Percentiles rank a stretch among this genome's conserved stretches.
Conservation (phyloP, 2,797 vertebrate genomes). For the Pangasius macronema region DNA sequence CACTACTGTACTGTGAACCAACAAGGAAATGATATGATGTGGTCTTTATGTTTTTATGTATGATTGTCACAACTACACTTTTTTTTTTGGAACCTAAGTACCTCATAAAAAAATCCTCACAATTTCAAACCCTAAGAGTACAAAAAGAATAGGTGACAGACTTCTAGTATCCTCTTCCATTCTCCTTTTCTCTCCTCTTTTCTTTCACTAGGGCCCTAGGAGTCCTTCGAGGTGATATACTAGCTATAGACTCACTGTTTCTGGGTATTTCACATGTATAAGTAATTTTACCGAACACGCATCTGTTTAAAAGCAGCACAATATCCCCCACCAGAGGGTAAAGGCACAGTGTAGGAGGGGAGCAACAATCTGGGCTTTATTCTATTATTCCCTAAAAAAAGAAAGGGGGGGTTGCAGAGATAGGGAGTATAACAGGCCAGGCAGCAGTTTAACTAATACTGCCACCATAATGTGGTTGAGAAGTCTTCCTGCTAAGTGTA, state of each 20-base stretch:
- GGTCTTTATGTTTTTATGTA: not conserved
- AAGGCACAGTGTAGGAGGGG: slow-evolving; percentile 28
- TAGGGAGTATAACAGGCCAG: slow-evolving; percentile 35
- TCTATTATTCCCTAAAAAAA: slow-evolving; percentile 45
- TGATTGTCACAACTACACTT: not conserved
- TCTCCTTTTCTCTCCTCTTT: not conserved
- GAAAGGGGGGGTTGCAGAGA: slow-evolving; percentile 46
- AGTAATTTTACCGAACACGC: too few relatives aligned
- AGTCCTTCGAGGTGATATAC: too few relatives aligned
- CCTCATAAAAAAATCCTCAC: not conserved
- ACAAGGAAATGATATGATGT: not conserved
- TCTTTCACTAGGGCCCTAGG: not conserved
- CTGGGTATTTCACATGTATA: too few relatives aligned
- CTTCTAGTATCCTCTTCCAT: not conserved
- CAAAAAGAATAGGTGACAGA: not conserved
- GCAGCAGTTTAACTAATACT: slow-evolving; percentile 50
- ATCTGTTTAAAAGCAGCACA: slow-evolving; percentile 36
- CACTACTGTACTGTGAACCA: not conserved
- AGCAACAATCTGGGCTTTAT: slow-evolving; percentile 49
- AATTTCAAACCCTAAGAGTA: not conserved
- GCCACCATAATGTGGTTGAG: slow-evolving; percentile 42
- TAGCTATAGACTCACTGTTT: too few relatives aligned
- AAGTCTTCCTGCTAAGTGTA: slow-evolving; percentile 38
- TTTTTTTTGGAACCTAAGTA: not conserved
- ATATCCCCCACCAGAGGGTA: slow-evolving; percentile 31